These are phyloP conservation scores for Corythornis cristatus DNA, from an alignment of 2,113 vertebrate species.

Conservation along the genomic window DNA sequence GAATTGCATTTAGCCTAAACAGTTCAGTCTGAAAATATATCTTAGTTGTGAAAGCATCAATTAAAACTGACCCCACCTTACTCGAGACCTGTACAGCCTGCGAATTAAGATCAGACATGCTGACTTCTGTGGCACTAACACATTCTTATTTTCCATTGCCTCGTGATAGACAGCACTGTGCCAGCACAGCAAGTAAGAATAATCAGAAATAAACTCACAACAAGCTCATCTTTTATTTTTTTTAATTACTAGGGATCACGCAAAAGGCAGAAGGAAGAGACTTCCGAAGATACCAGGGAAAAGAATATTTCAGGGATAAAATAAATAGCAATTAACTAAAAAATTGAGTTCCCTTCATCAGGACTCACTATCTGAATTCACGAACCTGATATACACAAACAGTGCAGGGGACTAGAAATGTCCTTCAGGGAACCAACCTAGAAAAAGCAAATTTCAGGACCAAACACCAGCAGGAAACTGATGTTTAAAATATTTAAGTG, in stretches of 20 bases:
- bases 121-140: background rate
- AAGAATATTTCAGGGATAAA: conserved; percentile 11
- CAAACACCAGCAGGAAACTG: background rate
- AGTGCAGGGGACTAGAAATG: background rate
- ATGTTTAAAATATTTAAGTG: conserved; percentile 27
- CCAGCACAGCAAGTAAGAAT: conserved; percentile 7
- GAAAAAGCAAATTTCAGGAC: background rate
- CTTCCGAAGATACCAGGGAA: conserved; percentile 3
- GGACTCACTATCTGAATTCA: background rate
- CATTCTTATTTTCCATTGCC: background rate
- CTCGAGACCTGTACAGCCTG: background rate
- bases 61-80: background rate
- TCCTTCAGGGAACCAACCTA: background rate
- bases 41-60: background rate
- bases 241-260: conserved; percentile 48
- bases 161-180: background rate
- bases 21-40: background rate
- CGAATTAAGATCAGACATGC: conserved; percentile 9
- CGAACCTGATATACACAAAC: no score
- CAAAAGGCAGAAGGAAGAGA: conserved; percentile 36
- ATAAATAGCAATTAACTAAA: conserved; percentile 51
- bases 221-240: conserved; percentile 41
- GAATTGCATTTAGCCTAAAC: background rate
- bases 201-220: conserved; percentile 37
- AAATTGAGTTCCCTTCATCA: conserved; percentile 2